phyloP scores from a whole-genome alignment of 2,113 vertebrate genomes.

The Gavia stellata region DNA sequence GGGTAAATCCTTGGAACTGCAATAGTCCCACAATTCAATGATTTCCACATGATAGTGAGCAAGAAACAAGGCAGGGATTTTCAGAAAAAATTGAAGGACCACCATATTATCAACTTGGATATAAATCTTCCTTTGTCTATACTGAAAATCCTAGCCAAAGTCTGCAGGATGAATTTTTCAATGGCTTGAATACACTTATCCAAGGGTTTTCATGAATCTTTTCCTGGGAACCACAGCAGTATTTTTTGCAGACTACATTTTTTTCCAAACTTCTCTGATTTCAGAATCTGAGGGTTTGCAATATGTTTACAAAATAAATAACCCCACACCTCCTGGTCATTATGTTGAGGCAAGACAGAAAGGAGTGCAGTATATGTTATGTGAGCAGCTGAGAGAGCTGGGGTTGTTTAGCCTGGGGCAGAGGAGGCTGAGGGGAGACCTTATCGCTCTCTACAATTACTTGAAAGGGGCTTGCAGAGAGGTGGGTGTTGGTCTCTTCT shows the following conservation, averaged over 20 bases:
- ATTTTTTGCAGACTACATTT: background rate
- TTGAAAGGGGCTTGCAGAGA: too few relatives aligned
- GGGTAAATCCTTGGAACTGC: background rate
- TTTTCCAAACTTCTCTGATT: background rate
- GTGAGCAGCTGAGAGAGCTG: too few relatives aligned
- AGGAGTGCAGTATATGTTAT: too few relatives aligned
- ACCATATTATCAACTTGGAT: background rate
- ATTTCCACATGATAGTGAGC: background rate
- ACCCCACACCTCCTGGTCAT: background rate
- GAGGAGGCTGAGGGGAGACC: too few relatives aligned
- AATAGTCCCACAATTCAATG: background rate
- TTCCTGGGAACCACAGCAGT: background rate
- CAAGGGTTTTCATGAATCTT: background rate
- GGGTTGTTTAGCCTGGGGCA: too few relatives aligned
- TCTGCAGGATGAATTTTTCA: background rate
- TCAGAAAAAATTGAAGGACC: background rate
- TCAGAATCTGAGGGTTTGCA: background rate
- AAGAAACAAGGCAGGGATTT: background rate
- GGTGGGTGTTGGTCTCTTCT: too few relatives aligned
- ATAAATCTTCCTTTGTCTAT: background rate
- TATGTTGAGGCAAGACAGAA: background rate
- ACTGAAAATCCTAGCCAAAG: background rate
- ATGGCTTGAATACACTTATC: background rate
- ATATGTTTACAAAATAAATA: background rate
- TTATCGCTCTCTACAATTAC: too few relatives aligned